phyloP scores from a whole-genome alignment of 2,888 invertebrate species.

The Drosophila mimica region DNA sequence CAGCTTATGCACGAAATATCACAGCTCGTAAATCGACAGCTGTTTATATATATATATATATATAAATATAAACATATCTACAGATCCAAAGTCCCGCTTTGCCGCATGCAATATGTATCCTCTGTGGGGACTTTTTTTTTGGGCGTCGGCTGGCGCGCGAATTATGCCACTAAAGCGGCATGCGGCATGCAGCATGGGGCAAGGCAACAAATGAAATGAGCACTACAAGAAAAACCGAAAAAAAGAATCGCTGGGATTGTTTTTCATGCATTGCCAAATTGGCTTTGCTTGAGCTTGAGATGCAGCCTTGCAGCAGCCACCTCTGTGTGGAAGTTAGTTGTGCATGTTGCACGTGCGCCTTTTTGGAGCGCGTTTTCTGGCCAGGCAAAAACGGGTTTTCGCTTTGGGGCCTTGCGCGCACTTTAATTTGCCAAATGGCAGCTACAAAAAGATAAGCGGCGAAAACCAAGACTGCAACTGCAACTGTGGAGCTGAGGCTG shows the following conservation, averaged over 20 bases:
- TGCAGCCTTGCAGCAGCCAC: constrained; percentile 53
- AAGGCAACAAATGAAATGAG: constrained; percentile 54
- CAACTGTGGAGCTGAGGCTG: constrained; percentile 47
- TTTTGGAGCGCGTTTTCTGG: constrained; percentile 15
- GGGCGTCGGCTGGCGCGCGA: constrained; percentile 72
- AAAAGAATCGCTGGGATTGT: constrained; percentile 31
- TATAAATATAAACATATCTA: background rate
- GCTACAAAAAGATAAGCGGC: constrained; percentile 46
- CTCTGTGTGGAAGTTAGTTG: constrained; percentile 14
- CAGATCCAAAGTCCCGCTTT: constrained; percentile 5
- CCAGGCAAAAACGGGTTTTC: constrained; percentile 59
- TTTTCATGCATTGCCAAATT: constrained; percentile 58
- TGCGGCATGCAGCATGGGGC: constrained; percentile 13
- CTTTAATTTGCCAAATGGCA: constrained; percentile 74
- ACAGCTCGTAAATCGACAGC: constrained; percentile 74
- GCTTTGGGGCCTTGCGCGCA: constrained; percentile 51
- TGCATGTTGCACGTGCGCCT: constrained; percentile 68
- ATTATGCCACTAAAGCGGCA: constrained; percentile 70
- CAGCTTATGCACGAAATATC: constrained; percentile 67
- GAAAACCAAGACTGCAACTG: constrained; percentile 26
- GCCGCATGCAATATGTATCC: constrained; percentile 39
- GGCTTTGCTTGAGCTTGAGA: constrained; percentile 47
- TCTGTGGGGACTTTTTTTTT: constrained; percentile 32
- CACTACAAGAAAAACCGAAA: constrained; percentile 24
- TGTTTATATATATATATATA: background rate